Percentiles rank a stretch among this genome's conserved stretches.
Evolutionary conservation across 2,113 vertebrate genomes (phyloP).

Genomic region (Austrofundulus limnaeus): DNA sequence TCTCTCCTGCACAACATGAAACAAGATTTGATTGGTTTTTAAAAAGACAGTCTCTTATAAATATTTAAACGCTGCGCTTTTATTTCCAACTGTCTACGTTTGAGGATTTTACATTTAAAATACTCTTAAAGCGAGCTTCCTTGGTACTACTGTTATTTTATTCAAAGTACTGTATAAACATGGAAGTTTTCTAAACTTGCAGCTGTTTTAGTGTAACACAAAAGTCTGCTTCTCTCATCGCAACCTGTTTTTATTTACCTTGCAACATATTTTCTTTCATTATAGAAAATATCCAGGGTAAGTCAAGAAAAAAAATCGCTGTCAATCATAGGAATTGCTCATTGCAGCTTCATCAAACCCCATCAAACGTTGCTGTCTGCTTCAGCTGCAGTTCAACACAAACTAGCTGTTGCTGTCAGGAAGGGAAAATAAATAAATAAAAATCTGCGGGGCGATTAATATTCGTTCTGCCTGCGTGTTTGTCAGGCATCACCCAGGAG

Average conservation of each 20-base stretch:
- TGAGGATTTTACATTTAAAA: too few relatives aligned
- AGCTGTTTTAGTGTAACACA: not conserved
- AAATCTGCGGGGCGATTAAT: not conserved
- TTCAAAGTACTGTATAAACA: too few relatives aligned
- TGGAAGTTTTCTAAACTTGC: not conserved
- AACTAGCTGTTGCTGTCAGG: too few relatives aligned
- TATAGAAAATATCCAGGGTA: conserved; percentile 1
- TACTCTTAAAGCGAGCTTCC: too few relatives aligned
- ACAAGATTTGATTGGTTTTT: not conserved
- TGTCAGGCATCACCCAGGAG: conserved; percentile 94
- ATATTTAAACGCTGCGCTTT: not conserved
- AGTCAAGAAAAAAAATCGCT: not conserved
- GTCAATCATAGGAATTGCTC: not conserved
- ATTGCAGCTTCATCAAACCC: not conserved
- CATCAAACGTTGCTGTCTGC: not conserved
- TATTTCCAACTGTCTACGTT: not conserved
- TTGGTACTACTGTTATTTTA: too few relatives aligned
- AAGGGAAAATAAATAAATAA: too few relatives aligned
- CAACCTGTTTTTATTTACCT: not conserved
- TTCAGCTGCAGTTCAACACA: too few relatives aligned
- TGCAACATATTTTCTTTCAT: not conserved
- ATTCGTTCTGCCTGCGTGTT: conserved; percentile 1
- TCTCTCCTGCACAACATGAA: not conserved
- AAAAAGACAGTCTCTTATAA: not conserved
- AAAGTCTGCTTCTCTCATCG: not conserved